Base-by-base conservation (phyloP, 92 coral and sea anemone genomes). In the Palythoa grandiflora region DNA sequence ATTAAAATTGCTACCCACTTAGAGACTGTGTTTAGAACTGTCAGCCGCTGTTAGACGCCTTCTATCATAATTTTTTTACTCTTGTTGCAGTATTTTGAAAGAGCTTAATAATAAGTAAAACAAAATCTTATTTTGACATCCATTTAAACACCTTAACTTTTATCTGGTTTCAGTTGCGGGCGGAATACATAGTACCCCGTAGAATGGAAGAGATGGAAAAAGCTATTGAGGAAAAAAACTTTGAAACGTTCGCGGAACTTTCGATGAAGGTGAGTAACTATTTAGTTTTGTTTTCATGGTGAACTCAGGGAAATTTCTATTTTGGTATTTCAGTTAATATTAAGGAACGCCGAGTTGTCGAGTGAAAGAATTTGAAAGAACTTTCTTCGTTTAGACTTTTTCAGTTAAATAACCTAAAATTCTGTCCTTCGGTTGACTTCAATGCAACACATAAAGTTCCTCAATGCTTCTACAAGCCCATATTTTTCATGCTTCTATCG, bases 191-290 rank as follows among this genome's bases (percentile, higher is more conserved):
- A 84, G 98, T 96, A 17, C 96, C 98, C 17, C 85, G 88, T 61
- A 89, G 99, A 89, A 92, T 95, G 89, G 57, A 84, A 71, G 87
- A 59, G 74, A 95, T 96, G 87, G 87, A 92, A 84, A 89, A 89
- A 28, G 98, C 99, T n/a, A 93, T 96, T 83, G 50, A 72, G 14
- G 90, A 93, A 52, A 93, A 80, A 75, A 95, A 96, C 78, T 95
- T 96, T 85, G 80, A 89, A 77, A 80, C 93, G 52, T 95, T 96
- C 91, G 98, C 96, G 16, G 92, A 95, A 75, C 74, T 94, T 48
- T 89, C 96, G 9, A 95, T 96, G 95, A 95, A 93, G 98, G 98
- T 28, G 28, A 28, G 28, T 92, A 75, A 68, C 17, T 79, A 28
- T 38, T 1, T 40, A 60, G 20, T 21, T 55, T 2, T 2, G 20